Evolutionary conservation across 35 echinoderm and acorn worm genomes (phyloP), one percentile per base, ranked within the genome.

Genomic region (Ptychodera flava): DNA sequence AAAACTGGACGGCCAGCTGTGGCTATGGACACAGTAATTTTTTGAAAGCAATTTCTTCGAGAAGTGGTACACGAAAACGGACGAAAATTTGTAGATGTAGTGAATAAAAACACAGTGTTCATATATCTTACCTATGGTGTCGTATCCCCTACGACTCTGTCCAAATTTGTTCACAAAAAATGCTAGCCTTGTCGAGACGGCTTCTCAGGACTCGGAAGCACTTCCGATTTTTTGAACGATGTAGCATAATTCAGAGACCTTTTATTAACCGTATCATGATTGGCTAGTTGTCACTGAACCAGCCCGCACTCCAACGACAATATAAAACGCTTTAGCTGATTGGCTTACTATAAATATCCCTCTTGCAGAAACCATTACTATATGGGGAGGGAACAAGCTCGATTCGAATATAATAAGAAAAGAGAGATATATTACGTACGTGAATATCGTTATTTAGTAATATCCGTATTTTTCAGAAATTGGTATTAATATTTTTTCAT

Each of bases 211-310:
- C 45, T 64, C 45, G 45, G 45, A 64, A 64, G 45, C 45, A 64
- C 45, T 64, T 64, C 45, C 45, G 45, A 64, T 64, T 64, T 64
- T 64, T 64, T 64, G 45, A 64, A 64, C 45, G 45, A 64, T 64
- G 45, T 64, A 64, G 45, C 45, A 64, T 64, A 64, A 64, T 64
- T 64, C 45, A 64, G 45, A 64, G 6, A 64, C 45, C 45, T 6
- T 12, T 64, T 64, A 22, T 12, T 12, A 64, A 22, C 6, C 45
- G 45, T 64, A 12, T 22, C 22, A 22, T 64, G 45, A 64, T 64
- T 64, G 45, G 45, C 6, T 64, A 64, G 6, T 64, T 64, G 6
- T 64, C 6, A 64, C 45, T 22, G 45, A 64, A 64, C 6, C 6
- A 64, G 45, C 45, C 45, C 6, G 6, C 45, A 64, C 45, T n/a